A percentile compares a stretch with the other conserved stretches of the same genome.
Evolutionary conservation across 2,797 vertebrate species (phyloP).

Genomic region (Astyanax mexicanus): DNA sequence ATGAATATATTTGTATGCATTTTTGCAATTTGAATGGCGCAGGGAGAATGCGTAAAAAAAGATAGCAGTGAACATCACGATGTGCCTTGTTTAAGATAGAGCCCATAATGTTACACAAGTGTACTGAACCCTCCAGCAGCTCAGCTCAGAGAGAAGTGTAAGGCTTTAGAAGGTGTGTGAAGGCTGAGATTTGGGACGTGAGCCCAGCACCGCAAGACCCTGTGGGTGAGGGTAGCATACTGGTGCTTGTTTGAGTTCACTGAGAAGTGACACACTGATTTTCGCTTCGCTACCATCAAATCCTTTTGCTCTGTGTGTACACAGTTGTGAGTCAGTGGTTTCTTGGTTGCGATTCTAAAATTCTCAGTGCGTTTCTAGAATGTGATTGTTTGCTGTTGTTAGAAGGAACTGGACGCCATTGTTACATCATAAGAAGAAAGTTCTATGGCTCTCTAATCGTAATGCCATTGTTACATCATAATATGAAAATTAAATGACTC

Average conservation of each 20-base stretch:
- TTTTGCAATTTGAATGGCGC: no score
- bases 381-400: slow-evolving; percentile 15
- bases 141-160: slow-evolving; percentile 13
- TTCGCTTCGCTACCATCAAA: background rate
- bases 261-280: slow-evolving; percentile 32
- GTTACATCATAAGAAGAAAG: background rate
- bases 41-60: no score
- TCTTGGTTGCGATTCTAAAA: background rate
- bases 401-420: slow-evolving; percentile 7
- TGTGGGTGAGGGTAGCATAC: slow-evolving; percentile 43
- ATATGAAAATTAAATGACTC: no score
- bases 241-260: slow-evolving; percentile 44
- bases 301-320: slow-evolving; percentile 12
- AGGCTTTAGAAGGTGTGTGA: slow-evolving; percentile 1
- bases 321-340: slow-evolving; percentile 9
- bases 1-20: no score
- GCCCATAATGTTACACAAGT: background rate
- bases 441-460: background rate
- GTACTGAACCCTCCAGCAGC: no score
- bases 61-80: no score
- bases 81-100: no score
- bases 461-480: no score
- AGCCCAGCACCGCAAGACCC: slow-evolving; percentile 25
- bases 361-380: background rate
- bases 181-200: slow-evolving; percentile 10